A percentile compares a stretch with the other conserved stretches of the same genome.
These are phyloP conservation scores for Epizoanthus illoricatus DNA, from an alignment of 92 coral and sea anemone species.

Conservation along the genomic window DNA sequence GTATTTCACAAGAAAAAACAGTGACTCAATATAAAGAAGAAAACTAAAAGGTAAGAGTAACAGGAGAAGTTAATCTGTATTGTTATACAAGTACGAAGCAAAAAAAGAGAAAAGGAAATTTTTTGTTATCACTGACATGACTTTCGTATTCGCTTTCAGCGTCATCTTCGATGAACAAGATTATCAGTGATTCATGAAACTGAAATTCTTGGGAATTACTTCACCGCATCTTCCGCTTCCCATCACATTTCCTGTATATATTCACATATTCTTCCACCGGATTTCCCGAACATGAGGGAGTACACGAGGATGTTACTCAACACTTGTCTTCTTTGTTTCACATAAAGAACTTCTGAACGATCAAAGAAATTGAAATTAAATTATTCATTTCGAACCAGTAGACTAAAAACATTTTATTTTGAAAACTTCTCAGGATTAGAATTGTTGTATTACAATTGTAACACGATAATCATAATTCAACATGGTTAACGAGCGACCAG, in stretches of 20 bases:
- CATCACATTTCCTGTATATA: neutral
- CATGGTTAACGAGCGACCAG: no score
- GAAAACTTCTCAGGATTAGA: neutral
- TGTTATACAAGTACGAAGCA: neutral
- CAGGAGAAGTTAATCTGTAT: no score
- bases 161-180: neutral
- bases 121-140: neutral
- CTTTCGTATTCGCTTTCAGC: neutral
- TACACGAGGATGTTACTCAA: neutral
- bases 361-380: neutral
- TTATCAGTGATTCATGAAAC: neutral
- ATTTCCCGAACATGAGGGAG: slow-evolving; percentile 10
- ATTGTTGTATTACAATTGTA: neutral
- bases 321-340: neutral
- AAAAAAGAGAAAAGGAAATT: neutral
- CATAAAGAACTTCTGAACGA: neutral
- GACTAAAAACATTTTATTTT: neutral
- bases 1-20: no score
- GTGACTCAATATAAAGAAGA: no score
- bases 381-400: neutral
- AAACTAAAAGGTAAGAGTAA: no score
- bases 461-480: no score
- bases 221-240: neutral
- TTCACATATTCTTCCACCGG: neutral
- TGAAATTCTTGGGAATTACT: neutral